These are phyloP conservation scores for Patagioenas fasciata DNA, from an alignment of 2,113 vertebrate species.

Conservation along the genomic window DNA sequence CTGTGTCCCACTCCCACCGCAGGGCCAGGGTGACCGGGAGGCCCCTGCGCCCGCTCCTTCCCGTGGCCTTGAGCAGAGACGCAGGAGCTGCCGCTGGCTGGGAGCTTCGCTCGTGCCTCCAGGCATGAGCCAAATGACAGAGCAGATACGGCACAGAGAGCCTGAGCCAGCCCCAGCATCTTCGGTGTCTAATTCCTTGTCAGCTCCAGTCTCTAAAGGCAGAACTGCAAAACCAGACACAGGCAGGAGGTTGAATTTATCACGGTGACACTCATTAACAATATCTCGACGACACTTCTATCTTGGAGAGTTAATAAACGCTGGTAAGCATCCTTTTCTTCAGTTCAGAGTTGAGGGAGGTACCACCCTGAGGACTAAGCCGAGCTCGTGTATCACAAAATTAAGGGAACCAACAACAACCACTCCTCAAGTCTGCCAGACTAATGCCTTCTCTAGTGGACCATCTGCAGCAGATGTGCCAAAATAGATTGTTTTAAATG, in stretches of 20 bases:
- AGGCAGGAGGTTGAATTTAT: not conserved
- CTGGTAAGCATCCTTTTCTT: not conserved
- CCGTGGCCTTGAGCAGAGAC: not conserved
- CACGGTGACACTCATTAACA: not conserved
- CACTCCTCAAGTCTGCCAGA: not conserved
- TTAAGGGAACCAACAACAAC: not conserved
- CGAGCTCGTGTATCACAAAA: not conserved
- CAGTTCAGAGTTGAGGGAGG: not conserved
- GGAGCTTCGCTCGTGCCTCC: not conserved
- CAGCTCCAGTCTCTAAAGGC: not conserved
- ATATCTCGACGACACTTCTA: not conserved
- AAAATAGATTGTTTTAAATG: not conserved
- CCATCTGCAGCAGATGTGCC: constrained; percentile 45
- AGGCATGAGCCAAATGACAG: not conserved
- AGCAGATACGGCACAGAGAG: not conserved
- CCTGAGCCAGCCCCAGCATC: constrained; percentile 4
- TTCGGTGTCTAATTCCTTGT: not conserved
- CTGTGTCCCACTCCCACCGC: too few species aligned
- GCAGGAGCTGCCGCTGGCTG: too few species aligned
- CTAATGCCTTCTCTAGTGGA: not conserved
- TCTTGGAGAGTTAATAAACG: not conserved
- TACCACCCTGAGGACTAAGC: not conserved
- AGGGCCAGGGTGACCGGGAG: not conserved
- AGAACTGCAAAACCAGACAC: not conserved
- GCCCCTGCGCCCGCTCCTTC: not conserved